A percentile compares a stretch with the other conserved stretches of the same genome.
These are phyloP conservation scores for Manis javanica DNA, from an alignment of 2,797 vertebrate genomes.

Conservation along the genomic window DNA sequence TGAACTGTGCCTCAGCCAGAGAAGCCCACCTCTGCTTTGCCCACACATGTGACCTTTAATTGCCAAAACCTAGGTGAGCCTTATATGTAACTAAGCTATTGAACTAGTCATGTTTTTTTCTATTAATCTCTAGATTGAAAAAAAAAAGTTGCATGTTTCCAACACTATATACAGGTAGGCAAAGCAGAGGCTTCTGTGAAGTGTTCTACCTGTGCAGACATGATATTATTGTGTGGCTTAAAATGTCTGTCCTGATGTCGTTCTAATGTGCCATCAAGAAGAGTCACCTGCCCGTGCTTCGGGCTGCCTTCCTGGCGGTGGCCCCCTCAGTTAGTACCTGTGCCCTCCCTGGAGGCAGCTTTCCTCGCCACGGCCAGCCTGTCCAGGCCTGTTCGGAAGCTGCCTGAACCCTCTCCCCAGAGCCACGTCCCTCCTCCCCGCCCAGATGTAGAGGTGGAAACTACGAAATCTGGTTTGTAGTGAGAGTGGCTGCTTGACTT, in stretches of 20 bases:
- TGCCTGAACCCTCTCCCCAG: neutral
- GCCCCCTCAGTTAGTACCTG: neutral
- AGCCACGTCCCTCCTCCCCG: neutral
- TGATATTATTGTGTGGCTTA: neutral
- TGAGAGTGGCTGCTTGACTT: neutral
- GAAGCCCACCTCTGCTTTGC: neutral
- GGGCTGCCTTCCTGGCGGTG: no score
- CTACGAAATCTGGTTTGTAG: neutral
- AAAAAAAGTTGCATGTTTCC: neutral
- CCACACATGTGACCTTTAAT: neutral
- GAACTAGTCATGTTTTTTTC: neutral
- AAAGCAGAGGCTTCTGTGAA: neutral
- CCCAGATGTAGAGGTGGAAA: neutral
- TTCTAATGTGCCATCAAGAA: neutral
- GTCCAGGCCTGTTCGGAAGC: neutral
- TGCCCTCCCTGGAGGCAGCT: neutral
- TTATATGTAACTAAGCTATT: slow-evolving; percentile 11
- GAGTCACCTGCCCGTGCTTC: accelerated
- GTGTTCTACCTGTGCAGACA: neutral
- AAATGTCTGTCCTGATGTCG: neutral
- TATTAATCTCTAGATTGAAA: neutral
- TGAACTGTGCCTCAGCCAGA: neutral
- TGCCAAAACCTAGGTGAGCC: neutral
- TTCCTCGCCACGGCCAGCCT: neutral
- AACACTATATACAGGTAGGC: neutral